Base-by-base conservation (phyloP, 1,140 invertebrate genomes). In the Dreissena polymorpha region DNA sequence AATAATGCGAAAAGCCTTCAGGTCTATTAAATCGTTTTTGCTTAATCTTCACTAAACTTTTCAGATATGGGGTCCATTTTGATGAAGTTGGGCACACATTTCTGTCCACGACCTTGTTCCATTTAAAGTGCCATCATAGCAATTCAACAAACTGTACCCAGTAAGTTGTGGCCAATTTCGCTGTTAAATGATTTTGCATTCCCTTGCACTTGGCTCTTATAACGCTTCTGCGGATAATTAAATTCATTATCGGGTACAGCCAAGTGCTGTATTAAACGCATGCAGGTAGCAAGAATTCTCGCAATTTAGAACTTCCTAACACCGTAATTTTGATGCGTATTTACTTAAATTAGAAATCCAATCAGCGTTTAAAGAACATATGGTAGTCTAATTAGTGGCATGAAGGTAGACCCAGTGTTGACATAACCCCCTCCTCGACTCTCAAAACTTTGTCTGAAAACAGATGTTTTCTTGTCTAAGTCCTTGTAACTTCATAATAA, bases 331-430 rank as follows among this genome's bases (percentile, higher is more conserved):
- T 23, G 57, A 23, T 60, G 10, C 21, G 57, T 23, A 18, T 60
- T 23, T 60, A 23, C 57, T n/a, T 60, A 60, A 60, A 18, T 23
- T 23, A n/a, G 16, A 60, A 18, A n/a, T 60, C 16, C 57, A 60
- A 23, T 60, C 16, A 23, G 21, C 2, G 57, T 60, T 60, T 60
- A 39, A 39, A 39, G 57, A n/a, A 60, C 21, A 60, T 60, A 23
- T 60, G 57, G 21, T 12, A 23, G 21, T 60, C 57, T 23, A 2
- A 60, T 60, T 23, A 60, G 3, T 60, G 57, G 16, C 2, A 23
- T 18, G 57, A 18, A n/a, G 57, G 57, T 60, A 60, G 57, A 60
- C 57, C 3, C 57, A 60, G 57, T 60, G 57, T 60, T 60, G 57
- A 60, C 57, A 60, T 60, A 5, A 23, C 57, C 57, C 57, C 57